Evolutionary conservation across 1,140 invertebrate genomes (phyloP), one percentile per base, ranked within the genome.

Genomic region (Penaeus vannamei): DNA sequence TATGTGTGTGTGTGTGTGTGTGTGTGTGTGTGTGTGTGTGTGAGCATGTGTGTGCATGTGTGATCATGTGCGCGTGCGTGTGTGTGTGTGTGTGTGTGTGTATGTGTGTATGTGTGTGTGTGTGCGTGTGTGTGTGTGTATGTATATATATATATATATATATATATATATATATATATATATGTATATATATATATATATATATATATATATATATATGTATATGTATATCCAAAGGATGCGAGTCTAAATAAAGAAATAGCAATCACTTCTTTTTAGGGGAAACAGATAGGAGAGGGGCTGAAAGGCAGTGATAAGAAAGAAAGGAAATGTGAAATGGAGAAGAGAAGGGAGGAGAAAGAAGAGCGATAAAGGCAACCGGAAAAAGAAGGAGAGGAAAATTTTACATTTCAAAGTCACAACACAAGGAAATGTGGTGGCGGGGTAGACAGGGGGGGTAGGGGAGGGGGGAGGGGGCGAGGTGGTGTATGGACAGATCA

Each of bases 111-210:
- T 36, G 5, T 36, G 19, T 8, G 17, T 22, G 19, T 4, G 4
- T 72, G 1, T 26, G n/a, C n/a, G 8, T 72, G n/a, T 72, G n/a
- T 72, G n/a, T 72, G n/a, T 72, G n/a, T 72, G n/a, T 72, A 72
- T 72, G 8, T 72, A 72, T 72, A 72, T 72, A 72, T 23, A 72
- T n/a, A 72, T n/a, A n/a, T n/a, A 72, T 72, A n/a, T 72, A 72
- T 72, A 72, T 72, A 72, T 72, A 72, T n/a, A 72, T 72, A n/a
- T 72, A 72, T 72, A 5, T 23, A 72, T n/a, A 26, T 23, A 72
- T 3, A 72, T 8, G 26, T 72, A 72, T 72, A 72, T n/a, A 72
- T 72, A 72, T 72, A 72, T 72, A 29, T 72, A 72, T 72, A 29
- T 72, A n/a, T 72, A 29, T 72, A n/a, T 72, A 72, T 72, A n/a